Evolutionary conservation across 2,113 vertebrate genomes (phyloP), one percentile per base, ranked within the genome.

Genomic region (Onychostruthus taczanowskii): DNA sequence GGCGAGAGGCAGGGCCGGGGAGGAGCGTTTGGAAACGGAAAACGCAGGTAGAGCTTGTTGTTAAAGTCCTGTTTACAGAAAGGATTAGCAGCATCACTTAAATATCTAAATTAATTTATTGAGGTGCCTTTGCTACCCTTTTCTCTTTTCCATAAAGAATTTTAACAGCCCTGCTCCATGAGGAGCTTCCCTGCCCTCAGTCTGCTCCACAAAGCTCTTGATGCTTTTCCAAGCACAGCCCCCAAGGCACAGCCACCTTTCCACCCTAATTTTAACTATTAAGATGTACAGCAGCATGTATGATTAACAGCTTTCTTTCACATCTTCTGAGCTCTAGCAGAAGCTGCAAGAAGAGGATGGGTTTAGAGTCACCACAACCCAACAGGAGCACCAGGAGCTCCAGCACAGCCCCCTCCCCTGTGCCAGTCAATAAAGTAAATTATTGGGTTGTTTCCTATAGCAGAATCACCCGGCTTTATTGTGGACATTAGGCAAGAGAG

Each of bases 381-480:
- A 85, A 23, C 23, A 39, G 0, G 0, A 63, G 46, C 62, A 55
- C 56, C 56, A 80, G 47, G 16, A 83, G 49, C 77, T 56, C 18
- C 27, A 67, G 67, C 52, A 33, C 18, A 63, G 49, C 21, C 19
- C 28, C 19, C 52, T 91, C 11, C 0, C 10, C 28, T 8, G 4
- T 10, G 7, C 35, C 68, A n/a, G 6, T 0, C 64, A 43, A 39
- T 79, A 39, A 37, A 82, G 16, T 11, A 53, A 69, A 82, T 49
- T 19, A 63, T 11, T 21, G 2, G 37, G 1, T 13, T 1, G 28
- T 73, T 44, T 26, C 37, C 44, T 12, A 3, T 0, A 56, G 44
- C 52, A 80, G 31, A 67, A 79, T 35, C 13, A 70, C 11, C 9
- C 30, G 30, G 35, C 18, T 89, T 66, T 50, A 24, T 59, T 44